Evolutionary conservation across 2,797 vertebrate species (phyloP).

Genomic region (Uromys caudimaculatus): DNA sequence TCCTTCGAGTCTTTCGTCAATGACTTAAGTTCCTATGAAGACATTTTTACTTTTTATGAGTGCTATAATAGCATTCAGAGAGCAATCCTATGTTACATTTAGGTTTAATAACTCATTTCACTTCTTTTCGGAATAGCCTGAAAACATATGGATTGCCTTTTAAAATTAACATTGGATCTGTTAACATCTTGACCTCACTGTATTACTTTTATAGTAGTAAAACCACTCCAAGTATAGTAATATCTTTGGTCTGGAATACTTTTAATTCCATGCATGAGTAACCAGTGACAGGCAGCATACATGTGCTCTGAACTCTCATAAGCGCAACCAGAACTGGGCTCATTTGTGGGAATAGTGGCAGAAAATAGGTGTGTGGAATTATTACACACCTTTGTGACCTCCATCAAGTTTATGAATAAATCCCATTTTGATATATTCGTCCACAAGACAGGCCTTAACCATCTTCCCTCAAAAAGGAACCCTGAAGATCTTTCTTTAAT

Average conservation of each 20-base stretch:
- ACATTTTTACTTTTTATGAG: background rate
- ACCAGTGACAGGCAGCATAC: constrained; percentile 17
- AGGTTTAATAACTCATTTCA: constrained; percentile 1
- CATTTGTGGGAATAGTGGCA: constrained; percentile 20
- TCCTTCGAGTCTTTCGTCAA: constrained; percentile 15
- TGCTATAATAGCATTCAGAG: background rate
- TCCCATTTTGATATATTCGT: background rate
- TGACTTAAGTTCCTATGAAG: constrained; percentile 5
- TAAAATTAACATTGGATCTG: constrained; percentile 8
- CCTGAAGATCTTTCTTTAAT: background rate
- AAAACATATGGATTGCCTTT: constrained; percentile 44
- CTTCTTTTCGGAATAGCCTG: constrained; percentile 15
- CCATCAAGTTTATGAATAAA: constrained; percentile 38
- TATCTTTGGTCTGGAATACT: constrained; percentile 58
- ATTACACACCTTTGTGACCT: background rate
- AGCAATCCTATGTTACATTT: background rate
- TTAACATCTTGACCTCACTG: constrained; percentile 15
- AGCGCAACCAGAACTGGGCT: constrained; percentile 8
- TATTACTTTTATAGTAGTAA: constrained; percentile 51
- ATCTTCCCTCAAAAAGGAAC: background rate
- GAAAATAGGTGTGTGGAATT: constrained; percentile 30
- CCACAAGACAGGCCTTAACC: background rate
- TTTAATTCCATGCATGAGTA: constrained; percentile 73
- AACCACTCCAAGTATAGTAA: constrained; percentile 17
- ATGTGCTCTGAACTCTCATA: constrained; percentile 30